Percentiles rank a stretch among this genome's conserved stretches.
phyloP scores from a whole-genome alignment of 2,113 vertebrate species.

The Mugil cephalus region DNA sequence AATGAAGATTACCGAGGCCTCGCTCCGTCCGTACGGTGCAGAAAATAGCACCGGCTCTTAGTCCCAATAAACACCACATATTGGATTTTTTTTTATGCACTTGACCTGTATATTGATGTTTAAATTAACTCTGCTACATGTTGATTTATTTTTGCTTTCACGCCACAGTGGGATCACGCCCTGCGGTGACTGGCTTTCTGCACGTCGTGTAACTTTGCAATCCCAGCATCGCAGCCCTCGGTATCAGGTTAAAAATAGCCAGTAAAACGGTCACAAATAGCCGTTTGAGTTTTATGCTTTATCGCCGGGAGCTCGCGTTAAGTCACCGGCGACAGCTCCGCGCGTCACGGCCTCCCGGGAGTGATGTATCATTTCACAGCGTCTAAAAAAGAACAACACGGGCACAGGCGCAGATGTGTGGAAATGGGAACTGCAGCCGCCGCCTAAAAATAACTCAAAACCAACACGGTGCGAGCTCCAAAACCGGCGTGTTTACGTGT shows the following conservation, averaged over 20 bases:
- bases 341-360: constrained; percentile 24
- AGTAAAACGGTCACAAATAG: constrained; percentile 16
- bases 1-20: constrained; percentile 39
- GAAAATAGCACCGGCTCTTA: constrained; percentile 16
- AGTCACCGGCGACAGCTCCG: constrained; percentile 32
- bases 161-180: constrained; percentile 44
- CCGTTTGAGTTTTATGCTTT: constrained; percentile 6
- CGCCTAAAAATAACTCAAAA: constrained; percentile 61
- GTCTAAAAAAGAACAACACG: constrained; percentile 53
- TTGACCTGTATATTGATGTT: constrained; percentile 44
- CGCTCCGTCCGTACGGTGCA: constrained; percentile 28
- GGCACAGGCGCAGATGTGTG: constrained; percentile 54
- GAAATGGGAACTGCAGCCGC: constrained; percentile 56
- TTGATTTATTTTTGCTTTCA: constrained; percentile 44
- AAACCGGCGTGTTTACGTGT: constrained; percentile 24
- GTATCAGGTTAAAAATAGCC: neutral
- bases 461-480: constrained; percentile 26
- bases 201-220: too few species aligned
- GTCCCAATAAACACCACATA: constrained; percentile 46
- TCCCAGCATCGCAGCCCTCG: neutral
- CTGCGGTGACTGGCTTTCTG: constrained; percentile 1
- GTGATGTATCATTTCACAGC: constrained; percentile 57
- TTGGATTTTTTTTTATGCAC: constrained; percentile 48
- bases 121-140: constrained; percentile 48
- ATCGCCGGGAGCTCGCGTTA: neutral